Evolutionary conservation across 2,797 vertebrate species (phyloP).

Genomic region (Phrynocephalus guinanensis): DNA sequence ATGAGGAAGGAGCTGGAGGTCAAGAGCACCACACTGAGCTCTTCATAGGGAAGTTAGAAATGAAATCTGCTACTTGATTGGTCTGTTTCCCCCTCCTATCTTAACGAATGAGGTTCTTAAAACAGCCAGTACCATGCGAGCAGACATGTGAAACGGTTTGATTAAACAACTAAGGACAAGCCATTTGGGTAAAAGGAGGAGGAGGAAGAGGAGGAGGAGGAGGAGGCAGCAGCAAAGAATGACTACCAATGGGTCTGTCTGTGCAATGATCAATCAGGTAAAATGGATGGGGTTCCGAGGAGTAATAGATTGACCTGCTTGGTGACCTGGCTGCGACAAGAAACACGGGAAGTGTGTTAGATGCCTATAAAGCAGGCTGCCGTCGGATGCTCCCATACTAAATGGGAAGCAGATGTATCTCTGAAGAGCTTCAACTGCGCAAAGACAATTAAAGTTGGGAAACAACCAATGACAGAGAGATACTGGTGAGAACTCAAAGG

Average conservation of each 20-base stretch:
- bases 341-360: slow-evolving; percentile 22
- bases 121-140: not conserved
- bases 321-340: slow-evolving; percentile 34
- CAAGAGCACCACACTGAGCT: too few relatives aligned
- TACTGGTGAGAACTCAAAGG: not conserved
- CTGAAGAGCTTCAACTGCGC: slow-evolving; percentile 16
- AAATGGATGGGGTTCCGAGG: slow-evolving; percentile 19
- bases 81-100: not conserved
- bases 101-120: slow-evolving; percentile 20
- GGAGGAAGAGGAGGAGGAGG: not conserved
- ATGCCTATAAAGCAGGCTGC: slow-evolving; percentile 28
- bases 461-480: not conserved
- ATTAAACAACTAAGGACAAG: not conserved
- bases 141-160: slow-evolving; percentile 25
- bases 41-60: too few relatives aligned
- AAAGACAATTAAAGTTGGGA: slow-evolving; percentile 1
- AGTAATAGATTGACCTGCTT: slow-evolving; percentile 46
- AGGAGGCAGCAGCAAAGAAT: not conserved
- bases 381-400: slow-evolving; percentile 25
- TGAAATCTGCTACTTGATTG: not conserved
- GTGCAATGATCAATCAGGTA: slow-evolving; percentile 23
- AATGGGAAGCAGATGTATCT: slow-evolving; percentile 34
- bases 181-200: slow-evolving; percentile 8
- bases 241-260: not conserved
- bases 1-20: too few relatives aligned